Conservation (phyloP, 2,113 vertebrate species). For the Ochotona curzoniae region DNA sequence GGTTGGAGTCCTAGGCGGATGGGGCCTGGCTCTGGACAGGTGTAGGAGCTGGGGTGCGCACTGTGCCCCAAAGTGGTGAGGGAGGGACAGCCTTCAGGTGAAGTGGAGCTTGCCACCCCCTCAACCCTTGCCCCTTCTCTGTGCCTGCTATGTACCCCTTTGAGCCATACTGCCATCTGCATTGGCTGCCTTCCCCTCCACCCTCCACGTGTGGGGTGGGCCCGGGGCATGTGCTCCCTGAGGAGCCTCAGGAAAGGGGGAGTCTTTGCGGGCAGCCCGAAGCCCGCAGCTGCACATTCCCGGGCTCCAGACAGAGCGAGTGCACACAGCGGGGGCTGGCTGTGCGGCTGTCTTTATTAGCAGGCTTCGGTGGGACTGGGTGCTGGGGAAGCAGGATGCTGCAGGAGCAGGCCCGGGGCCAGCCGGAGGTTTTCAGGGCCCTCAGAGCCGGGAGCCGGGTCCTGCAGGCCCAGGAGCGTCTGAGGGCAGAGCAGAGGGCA, state of each 20-base stretch:
- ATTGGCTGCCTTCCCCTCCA: neutral
- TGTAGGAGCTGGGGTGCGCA: neutral
- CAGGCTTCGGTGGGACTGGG: neutral
- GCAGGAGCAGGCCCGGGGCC: neutral
- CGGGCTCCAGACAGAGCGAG: neutral
- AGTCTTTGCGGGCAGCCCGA: no score
- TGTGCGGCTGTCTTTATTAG: constrained; percentile 67
- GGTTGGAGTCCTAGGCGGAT: neutral
- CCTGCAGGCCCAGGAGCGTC: neutral
- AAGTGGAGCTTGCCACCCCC: neutral
- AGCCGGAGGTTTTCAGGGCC: neutral
- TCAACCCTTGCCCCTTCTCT: no score
- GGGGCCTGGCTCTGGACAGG: neutral
- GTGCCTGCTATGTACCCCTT: neutral
- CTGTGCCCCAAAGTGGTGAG: neutral
- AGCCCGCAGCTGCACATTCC: neutral
- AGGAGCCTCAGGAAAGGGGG: neutral
- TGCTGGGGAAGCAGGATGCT: neutral
- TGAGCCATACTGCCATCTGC: constrained; percentile 56
- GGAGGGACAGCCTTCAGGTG: neutral
- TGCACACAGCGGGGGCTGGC: neutral
- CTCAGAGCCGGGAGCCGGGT: constrained; percentile 69
- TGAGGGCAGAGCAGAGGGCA: constrained; percentile 37
- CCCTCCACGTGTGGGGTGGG: constrained; percentile 55
- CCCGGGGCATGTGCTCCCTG: constrained; percentile 72